phyloP scores from a whole-genome alignment of 2,797 vertebrate species.

The Sebastes oblongus region DNA sequence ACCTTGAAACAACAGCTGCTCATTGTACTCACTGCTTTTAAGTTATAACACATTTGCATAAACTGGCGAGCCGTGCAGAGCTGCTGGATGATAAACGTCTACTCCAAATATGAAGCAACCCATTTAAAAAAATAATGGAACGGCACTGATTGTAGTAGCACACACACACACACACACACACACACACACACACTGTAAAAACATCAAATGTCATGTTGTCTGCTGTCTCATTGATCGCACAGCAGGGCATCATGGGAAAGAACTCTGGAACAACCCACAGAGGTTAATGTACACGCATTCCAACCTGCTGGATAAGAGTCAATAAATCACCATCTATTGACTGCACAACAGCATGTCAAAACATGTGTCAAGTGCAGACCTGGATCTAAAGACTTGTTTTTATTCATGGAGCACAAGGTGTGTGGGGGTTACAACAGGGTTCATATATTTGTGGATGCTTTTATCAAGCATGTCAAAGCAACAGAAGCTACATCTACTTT shows the following conservation, averaged over 20 bases:
- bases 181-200: slow-evolving; percentile 1
- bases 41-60: slow-evolving; percentile 31
- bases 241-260: slow-evolving; percentile 48
- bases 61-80: slow-evolving; percentile 1
- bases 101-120: slow-evolving; percentile 2
- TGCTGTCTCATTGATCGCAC: slow-evolving; percentile 44
- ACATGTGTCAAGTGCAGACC: slow-evolving; percentile 7
- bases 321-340: slow-evolving; percentile 39
- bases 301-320: slow-evolving; percentile 42
- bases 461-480: neutral
- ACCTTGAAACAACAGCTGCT: slow-evolving; percentile 52
- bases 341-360: slow-evolving; percentile 1
- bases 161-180: neutral
- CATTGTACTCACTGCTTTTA: slow-evolving; percentile 41
- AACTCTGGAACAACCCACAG: slow-evolving; percentile 19
- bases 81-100: slow-evolving; percentile 19
- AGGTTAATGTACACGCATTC: slow-evolving; percentile 48
- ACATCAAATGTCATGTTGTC: slow-evolving; percentile 56
- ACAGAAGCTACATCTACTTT: neutral
- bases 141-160: neutral
- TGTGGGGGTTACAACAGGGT: neutral
- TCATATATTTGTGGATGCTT: neutral
- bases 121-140: slow-evolving; percentile 28
- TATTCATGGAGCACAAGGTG: neutral
- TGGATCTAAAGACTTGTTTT: neutral